Conservation (phyloP, 2,797 vertebrate genomes). For the Rhadinocentrus ornatus region DNA sequence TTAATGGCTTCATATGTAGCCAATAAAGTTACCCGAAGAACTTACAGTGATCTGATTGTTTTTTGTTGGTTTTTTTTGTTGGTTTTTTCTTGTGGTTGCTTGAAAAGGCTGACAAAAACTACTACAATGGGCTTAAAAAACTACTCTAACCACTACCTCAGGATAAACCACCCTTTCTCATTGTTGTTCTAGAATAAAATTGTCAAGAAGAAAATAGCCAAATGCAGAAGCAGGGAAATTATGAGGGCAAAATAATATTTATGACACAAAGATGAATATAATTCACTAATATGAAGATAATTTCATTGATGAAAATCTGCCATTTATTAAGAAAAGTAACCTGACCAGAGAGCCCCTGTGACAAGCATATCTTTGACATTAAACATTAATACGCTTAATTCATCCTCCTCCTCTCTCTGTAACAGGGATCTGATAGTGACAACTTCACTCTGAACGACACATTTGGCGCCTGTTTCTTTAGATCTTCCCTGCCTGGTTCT, state of each 20-base stretch:
- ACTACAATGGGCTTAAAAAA: slow-evolving; percentile 2
- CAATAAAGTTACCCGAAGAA: background rate
- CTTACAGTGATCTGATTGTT: background rate
- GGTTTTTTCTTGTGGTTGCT: background rate
- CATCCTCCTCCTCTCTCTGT: slow-evolving; percentile 11
- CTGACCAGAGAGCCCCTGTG: background rate
- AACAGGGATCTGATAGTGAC: slow-evolving; percentile 41
- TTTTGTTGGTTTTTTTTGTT: too few relatives aligned
- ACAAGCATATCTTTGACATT: background rate
- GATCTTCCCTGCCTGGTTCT: slow-evolving; percentile 52
- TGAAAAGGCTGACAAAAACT: slow-evolving; percentile 3
- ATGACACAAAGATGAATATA: slow-evolving; percentile 12
- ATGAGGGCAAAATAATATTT: slow-evolving; percentile 12
- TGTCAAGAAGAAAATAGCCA: slow-evolving; percentile 8
- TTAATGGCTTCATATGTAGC: background rate
- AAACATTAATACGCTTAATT: background rate
- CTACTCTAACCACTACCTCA: slow-evolving; percentile 8
- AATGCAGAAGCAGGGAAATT: slow-evolving; percentile 24
- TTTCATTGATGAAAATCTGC: slow-evolving; percentile 23
- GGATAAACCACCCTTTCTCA: slow-evolving; percentile 24
- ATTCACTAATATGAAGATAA: slow-evolving; percentile 27
- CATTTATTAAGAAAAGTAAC: slow-evolving; percentile 10
- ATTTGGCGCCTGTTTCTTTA: slow-evolving; percentile 55
- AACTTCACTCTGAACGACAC: slow-evolving; percentile 39
- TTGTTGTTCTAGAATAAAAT: slow-evolving; percentile 22